Conservation (phyloP, 2,113 vertebrate species). For the Paracanthobrama guichenoti region DNA sequence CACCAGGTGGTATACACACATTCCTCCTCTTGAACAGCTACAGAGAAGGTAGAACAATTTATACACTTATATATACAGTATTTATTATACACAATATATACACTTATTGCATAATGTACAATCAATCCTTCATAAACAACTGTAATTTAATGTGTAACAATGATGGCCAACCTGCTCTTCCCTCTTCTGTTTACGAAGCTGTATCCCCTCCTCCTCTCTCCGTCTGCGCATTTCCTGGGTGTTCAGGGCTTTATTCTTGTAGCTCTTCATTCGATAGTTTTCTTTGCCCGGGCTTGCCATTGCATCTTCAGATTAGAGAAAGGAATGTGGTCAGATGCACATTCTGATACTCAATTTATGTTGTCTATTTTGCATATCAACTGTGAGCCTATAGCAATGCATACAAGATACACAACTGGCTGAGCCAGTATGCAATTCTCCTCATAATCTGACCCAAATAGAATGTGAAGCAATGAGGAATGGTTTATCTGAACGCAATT, state of each 20-base stretch:
- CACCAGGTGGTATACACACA: constrained; percentile 80
- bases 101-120: too few species aligned
- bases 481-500: not conserved
- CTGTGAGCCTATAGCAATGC: not conserved
- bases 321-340: not conserved
- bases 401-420: not conserved
- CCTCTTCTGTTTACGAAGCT: constrained; percentile 91
- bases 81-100: too few species aligned
- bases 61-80: too few species aligned
- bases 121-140: not conserved
- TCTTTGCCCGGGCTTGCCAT: constrained; percentile 90
- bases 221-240: constrained; percentile 91
- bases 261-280: constrained; percentile 90
- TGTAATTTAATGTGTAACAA: not conserved
- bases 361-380: not conserved
- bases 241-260: constrained; percentile 93
- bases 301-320: constrained; percentile 64
- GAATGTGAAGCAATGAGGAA: not conserved
- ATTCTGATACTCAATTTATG: not conserved
- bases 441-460: not conserved
- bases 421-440: not conserved
- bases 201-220: constrained; percentile 92
- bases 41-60: constrained; percentile 39
- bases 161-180: constrained; percentile 84
- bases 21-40: constrained; percentile 92